Evolutionary conservation across 1,140 invertebrate species (phyloP).

Genomic region (Cydia fagiglandana): DNA sequence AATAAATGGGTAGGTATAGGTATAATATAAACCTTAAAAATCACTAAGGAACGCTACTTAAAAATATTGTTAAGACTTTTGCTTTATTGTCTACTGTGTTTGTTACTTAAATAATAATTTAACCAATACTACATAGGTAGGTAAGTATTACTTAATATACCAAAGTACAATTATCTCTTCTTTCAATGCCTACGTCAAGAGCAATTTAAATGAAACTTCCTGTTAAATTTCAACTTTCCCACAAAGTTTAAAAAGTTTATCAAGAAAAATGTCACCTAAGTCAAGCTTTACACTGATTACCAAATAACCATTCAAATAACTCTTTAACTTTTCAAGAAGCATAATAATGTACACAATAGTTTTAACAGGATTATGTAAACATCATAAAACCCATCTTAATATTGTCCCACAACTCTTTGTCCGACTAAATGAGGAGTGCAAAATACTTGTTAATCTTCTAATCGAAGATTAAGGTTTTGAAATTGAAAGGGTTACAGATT

Average conservation of each 20-base stretch:
- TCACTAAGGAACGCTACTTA: no score
- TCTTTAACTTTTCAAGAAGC: not conserved
- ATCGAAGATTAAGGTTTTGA: not conserved
- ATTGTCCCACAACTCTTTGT: not conserved
- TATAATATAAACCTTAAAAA: no score
- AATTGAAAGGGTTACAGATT: not conserved
- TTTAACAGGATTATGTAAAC: conserved; percentile 16
- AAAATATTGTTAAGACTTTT: no score
- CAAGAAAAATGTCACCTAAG: conserved; percentile 26
- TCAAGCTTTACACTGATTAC: conserved; percentile 17
- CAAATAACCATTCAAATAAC: not conserved
- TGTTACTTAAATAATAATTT: no score
- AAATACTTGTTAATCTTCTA: not conserved
- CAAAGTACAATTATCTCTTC: no score
- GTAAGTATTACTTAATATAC: no score
- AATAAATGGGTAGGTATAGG: no score
- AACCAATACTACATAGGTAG: no score
- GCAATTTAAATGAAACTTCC: not conserved
- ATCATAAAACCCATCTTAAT: conserved; percentile 3
- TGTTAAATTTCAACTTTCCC: conserved; percentile 7
- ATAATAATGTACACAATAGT: conserved; percentile 11
- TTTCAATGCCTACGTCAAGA: not conserved
- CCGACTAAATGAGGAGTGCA: not conserved
- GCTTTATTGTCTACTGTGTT: no score
- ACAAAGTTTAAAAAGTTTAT: not conserved